Evolutionary conservation across 2,888 invertebrate species (phyloP).

Genomic region (Vandiemenella viatica): DNA sequence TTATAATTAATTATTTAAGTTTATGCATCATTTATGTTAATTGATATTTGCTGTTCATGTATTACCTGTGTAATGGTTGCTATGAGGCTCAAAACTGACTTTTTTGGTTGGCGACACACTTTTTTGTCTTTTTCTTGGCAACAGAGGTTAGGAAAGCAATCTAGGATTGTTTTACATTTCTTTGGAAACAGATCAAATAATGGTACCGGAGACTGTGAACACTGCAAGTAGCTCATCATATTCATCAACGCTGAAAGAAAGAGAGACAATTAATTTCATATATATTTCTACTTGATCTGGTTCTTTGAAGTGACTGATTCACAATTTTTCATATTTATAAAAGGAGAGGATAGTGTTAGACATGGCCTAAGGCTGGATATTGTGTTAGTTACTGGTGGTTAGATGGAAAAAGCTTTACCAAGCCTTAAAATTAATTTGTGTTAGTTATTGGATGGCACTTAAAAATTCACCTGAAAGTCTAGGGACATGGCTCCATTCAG

Average conservation of each 20-base stretch:
- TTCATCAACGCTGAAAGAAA: slow-evolving; percentile 21
- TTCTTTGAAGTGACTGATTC: neutral
- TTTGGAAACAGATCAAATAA: slow-evolving; percentile 54
- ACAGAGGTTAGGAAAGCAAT: slow-evolving; percentile 66
- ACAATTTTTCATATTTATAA: neutral
- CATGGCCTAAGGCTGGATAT: neutral
- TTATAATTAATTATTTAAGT: no score
- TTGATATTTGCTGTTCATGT: no score
- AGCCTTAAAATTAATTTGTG: no score
- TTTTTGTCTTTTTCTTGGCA: slow-evolving; percentile 60
- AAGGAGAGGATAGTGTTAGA: neutral
- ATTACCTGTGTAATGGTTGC: slow-evolving; percentile 45
- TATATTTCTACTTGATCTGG: neutral
- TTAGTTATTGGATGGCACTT: no score
- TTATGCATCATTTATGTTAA: no score
- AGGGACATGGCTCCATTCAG: slow-evolving; percentile 38
- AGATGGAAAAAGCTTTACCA: no score
- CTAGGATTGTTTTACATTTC: slow-evolving; percentile 50
- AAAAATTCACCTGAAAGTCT: slow-evolving; percentile 37
- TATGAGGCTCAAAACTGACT: slow-evolving; percentile 49
- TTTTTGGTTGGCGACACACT: slow-evolving; percentile 56
- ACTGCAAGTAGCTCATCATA: slow-evolving; percentile 47
- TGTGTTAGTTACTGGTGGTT: no score
- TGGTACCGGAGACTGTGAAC: slow-evolving; percentile 51
- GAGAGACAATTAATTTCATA: neutral